Conservation (phyloP, 2,113 vertebrate species). For the Rhombomys opimus region DNA sequence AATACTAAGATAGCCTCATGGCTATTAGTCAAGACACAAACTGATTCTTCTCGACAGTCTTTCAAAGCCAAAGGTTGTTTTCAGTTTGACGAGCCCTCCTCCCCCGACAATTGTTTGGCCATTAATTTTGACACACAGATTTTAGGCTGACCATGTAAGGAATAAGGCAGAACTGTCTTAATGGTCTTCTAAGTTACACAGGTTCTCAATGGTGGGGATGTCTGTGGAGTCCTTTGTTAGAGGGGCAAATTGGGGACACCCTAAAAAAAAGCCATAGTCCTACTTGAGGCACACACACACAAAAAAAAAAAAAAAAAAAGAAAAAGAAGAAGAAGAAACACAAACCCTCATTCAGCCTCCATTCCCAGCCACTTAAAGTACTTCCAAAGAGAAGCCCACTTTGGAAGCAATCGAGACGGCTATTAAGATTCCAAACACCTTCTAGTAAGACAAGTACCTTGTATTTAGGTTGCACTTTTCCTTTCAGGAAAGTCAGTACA, state of each 20-base stretch:
- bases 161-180: background rate
- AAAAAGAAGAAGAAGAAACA: background rate
- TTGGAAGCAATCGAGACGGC: conserved; percentile 70
- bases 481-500: conserved; percentile 70
- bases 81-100: background rate
- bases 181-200: background rate
- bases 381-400: conserved; percentile 64
- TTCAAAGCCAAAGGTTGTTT: conserved; percentile 41
- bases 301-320: background rate
- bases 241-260: background rate
- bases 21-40: conserved; percentile 20
- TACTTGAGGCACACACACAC: background rate
- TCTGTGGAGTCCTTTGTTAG: background rate
- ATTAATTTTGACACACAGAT: background rate
- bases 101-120: background rate
- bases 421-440: conserved; percentile 74
- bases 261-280: background rate
- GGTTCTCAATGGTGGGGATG: background rate
- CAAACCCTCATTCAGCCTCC: conserved; percentile 47
- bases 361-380: conserved; percentile 54
- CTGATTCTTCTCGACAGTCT: background rate
- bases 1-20: background rate
- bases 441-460: conserved; percentile 62
- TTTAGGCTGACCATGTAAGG: background rate
- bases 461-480: conserved; percentile 69